These are phyloP conservation scores for Azorinus chamasolen DNA, from an alignment of 2,888 invertebrate species.

Conservation along the genomic window DNA sequence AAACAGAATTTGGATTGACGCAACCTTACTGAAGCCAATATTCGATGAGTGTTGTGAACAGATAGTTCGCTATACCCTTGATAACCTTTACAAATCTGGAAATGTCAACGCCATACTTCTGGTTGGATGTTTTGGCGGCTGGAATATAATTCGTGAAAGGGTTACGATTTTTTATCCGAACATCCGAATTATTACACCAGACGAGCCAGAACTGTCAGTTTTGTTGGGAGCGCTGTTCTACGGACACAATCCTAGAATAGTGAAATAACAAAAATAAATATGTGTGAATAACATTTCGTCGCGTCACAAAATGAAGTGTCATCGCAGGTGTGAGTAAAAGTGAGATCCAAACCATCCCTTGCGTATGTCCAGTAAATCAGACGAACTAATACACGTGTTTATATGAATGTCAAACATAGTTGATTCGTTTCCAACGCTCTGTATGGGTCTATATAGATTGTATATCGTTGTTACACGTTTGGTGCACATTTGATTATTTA, in stretches of 20 bases:
- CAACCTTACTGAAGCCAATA: constrained; percentile 43
- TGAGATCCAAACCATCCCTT: too few relatives aligned
- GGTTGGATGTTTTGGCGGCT: constrained; percentile 69
- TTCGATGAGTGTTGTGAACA: constrained; percentile 45
- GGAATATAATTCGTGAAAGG: constrained; percentile 48
- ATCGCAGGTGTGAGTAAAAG: too few relatives aligned
- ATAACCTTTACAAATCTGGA: constrained; percentile 35
- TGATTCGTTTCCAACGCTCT: too few relatives aligned
- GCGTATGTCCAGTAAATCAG: too few relatives aligned
- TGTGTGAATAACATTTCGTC: too few relatives aligned
- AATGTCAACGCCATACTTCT: constrained; percentile 55
- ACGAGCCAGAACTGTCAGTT: constrained; percentile 63
- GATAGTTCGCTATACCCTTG: constrained; percentile 44
- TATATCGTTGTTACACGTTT: too few relatives aligned
- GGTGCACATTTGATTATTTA: too few relatives aligned
- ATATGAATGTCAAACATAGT: too few relatives aligned
- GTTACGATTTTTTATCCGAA: constrained; percentile 33
- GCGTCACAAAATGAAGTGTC: too few relatives aligned
- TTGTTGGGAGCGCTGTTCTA: constrained; percentile 68
- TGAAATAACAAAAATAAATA: constrained; percentile 49
- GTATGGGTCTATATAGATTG: too few relatives aligned
- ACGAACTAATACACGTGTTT: too few relatives aligned
- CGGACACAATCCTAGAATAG: constrained; percentile 55
- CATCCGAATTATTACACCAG: too few relatives aligned
- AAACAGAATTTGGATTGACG: constrained; percentile 59